Evolutionary conservation across 1,140 invertebrate species (phyloP), one percentile per base, ranked within the genome.

Genomic region (Macrotrachela quadricornifera): DNA sequence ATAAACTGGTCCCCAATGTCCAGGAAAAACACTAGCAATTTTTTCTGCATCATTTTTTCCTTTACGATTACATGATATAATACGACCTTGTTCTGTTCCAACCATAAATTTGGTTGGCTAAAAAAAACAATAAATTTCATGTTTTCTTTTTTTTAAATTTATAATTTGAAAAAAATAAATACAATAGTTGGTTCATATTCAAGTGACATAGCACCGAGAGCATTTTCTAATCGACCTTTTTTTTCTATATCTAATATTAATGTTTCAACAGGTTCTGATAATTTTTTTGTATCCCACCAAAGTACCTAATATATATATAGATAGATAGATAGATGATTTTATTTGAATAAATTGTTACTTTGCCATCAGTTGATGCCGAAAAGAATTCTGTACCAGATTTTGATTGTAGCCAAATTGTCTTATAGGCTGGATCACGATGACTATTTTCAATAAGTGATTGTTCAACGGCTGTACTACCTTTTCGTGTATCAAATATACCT

Each of bases 161-260:
- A n/a, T n/a, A n/a, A n/a, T n/a, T n/a, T n/a, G n/a, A n/a, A n/a
- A n/a, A n/a, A n/a, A n/a, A n/a, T n/a, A 59, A 58, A 58, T 61
- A 71, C 69, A 63, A 90, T 84, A 0, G 85, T 85, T 1, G 80
- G 75, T 71, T 90, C 86, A 66, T 85, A 90, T 69, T 90, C 85
- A 49, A 91, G 71, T 57, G 79, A 77, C 60, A 82, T 82, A 46
- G 82, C 78, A 46, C 83, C 83, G 46, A 79, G 75, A 41, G 83
- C 81, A 47, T 77, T 77, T 17, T 75, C 74, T 65, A 80, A 78
- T 45, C 81, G 76, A 59, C 83, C 74, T 59, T 68, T 71, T 70
- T 80, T 83, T 0, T 77, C 72, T 15, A 80, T 74, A 69, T 88
- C 83, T 60, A 88, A 76, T 6, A 83, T 78, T 56, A 87, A 73